These are phyloP conservation scores for Phymatocera aterrima DNA, from an alignment of 2,888 invertebrate species.

Conservation along the genomic window DNA sequence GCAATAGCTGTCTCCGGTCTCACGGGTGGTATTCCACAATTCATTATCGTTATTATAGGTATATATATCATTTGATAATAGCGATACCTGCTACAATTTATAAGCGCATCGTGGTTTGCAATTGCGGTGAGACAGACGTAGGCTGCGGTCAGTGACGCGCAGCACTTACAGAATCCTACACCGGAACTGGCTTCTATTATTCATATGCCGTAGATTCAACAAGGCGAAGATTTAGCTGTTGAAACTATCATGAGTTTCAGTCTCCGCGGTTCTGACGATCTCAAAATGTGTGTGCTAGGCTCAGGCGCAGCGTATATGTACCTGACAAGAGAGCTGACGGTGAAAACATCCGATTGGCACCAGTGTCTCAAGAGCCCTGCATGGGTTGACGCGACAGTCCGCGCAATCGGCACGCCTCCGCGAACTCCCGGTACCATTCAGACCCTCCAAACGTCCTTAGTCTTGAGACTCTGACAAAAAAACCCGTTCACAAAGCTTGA, in stretches of 20 bases:
- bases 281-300: too few species aligned
- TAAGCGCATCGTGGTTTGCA: too few species aligned
- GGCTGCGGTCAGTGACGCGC: too few species aligned
- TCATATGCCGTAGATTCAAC: too few species aligned
- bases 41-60: too few species aligned
- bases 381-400: slow-evolving; percentile 56
- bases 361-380: slow-evolving; percentile 53
- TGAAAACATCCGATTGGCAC: slow-evolving; percentile 24
- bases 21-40: slow-evolving; percentile 12
- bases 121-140: too few species aligned
- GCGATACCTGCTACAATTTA: not conserved
- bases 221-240: too few species aligned
- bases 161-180: too few species aligned
- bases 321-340: slow-evolving; percentile 11
- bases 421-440: slow-evolving; percentile 30
- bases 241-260: too few species aligned
- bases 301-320: not conserved
- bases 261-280: too few species aligned
- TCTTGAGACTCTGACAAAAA: not conserved
- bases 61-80: too few species aligned
- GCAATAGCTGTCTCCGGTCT: not conserved
- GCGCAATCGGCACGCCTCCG: slow-evolving; percentile 53
- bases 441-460: not conserved
- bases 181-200: too few species aligned
- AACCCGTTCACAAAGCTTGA: not conserved